These are phyloP conservation scores for Apostichopus parvimensis DNA, from an alignment of 35 echinoderm and acorn worm genomes.

Conservation along the genomic window DNA sequence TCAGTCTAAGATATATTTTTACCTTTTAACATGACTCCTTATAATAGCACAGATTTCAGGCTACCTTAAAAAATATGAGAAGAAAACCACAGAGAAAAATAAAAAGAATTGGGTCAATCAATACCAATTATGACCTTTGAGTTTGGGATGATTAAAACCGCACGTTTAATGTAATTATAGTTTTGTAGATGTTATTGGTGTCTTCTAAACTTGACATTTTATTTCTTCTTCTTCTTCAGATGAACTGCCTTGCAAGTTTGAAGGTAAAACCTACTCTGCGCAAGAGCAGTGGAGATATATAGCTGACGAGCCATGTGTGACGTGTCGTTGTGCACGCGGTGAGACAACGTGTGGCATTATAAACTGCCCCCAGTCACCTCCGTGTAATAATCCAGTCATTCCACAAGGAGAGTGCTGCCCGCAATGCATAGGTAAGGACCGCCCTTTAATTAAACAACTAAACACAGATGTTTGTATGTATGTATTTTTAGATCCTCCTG, in stretches of 20 bases:
- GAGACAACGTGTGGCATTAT: conserved; percentile 18
- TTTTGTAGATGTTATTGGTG: not conserved
- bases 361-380: not conserved
- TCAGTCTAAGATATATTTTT: too few relatives aligned
- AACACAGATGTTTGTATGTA: not conserved
- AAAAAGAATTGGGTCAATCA: too few relatives aligned
- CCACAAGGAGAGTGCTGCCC: conserved; percentile 30
- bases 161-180: not conserved
- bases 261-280: conserved; percentile 19
- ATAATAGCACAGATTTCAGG: too few relatives aligned
- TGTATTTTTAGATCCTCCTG: not conserved
- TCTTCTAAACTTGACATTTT: not conserved
- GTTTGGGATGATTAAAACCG: too few relatives aligned
- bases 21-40: too few relatives aligned
- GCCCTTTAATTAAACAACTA: not conserved
- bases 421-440: conserved; percentile 8
- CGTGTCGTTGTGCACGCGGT: conserved; percentile 2
- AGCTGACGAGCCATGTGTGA: conserved; percentile 13
- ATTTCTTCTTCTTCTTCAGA: not conserved
- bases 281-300: conserved; percentile 1
- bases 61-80: too few relatives aligned
- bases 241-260: conserved; percentile 34
- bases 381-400: not conserved
- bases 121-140: too few relatives aligned
- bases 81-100: too few relatives aligned